Conservation (phyloP, 2,797 vertebrate genomes). For the Momotus momota region DNA sequence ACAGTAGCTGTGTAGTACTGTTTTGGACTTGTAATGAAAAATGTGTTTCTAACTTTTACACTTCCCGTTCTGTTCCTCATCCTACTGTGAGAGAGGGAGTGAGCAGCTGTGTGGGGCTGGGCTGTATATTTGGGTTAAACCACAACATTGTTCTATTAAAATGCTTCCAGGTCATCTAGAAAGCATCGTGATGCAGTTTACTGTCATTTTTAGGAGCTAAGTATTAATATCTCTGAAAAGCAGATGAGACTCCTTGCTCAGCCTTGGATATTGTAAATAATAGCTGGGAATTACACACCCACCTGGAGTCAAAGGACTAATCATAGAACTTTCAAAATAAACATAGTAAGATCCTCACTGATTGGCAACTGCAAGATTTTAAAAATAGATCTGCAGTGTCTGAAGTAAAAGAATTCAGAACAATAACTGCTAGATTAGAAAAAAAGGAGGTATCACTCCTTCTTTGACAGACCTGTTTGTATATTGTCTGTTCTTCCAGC, state of each 20-base stretch:
- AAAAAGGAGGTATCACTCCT: not conserved
- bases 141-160: not conserved
- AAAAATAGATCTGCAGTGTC: not conserved
- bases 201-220: not conserved
- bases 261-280: not conserved
- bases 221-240: not conserved
- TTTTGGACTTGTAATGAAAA: not conserved
- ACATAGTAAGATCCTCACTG: not conserved
- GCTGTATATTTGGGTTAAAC: not conserved
- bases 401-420: not conserved
- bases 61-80: not conserved
- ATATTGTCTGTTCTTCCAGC: not conserved
- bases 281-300: not conserved
- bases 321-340: not conserved
- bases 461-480: not conserved
- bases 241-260: not conserved
- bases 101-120: not conserved
- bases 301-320: not conserved
- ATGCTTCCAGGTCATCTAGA: not conserved
- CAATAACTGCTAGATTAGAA: not conserved
- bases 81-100: not conserved
- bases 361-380: not conserved
- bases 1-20: not conserved
- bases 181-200: not conserved
- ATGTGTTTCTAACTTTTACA: not conserved